phyloP scores from a whole-genome alignment of 2,797 vertebrate genomes.

The Oreochromis mossambicus region DNA sequence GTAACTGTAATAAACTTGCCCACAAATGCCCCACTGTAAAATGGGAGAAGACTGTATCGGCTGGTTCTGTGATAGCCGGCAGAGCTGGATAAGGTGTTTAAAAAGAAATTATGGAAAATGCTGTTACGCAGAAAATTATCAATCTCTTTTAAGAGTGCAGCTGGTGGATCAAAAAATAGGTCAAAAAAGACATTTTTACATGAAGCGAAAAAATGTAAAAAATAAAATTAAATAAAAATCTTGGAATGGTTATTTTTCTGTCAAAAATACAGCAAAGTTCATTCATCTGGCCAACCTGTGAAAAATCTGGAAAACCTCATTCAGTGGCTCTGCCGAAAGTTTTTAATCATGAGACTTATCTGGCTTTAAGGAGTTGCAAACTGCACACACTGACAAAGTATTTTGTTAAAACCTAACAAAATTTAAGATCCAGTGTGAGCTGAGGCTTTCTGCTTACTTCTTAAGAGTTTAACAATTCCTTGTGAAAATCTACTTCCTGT shows the following conservation, averaged over 20 bases:
- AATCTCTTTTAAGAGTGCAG: neutral
- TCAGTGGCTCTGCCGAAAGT: neutral
- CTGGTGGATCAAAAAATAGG: neutral
- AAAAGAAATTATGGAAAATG: neutral
- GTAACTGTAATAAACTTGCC: neutral
- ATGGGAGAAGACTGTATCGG: neutral
- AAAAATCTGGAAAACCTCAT: neutral
- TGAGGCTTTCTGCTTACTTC: neutral
- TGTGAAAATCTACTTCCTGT: neutral
- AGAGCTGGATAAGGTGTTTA: neutral
- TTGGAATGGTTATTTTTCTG: neutral
- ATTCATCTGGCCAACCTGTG: neutral
- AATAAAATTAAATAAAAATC: accelerated
- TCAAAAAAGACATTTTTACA: neutral
- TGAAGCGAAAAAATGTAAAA: accelerated
- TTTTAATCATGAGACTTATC: neutral
- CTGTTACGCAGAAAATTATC: neutral
- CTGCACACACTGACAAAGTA: neutral
- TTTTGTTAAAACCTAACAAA: neutral
- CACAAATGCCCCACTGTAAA: neutral
- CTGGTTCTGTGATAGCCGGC: neutral
- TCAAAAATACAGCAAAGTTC: neutral
- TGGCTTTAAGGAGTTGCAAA: neutral
- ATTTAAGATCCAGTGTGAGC: neutral
- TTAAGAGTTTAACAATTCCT: neutral